A percentile compares a stretch with the other conserved stretches of the same genome.
Conservation (phyloP, 30 jellyfish, hydroid and myxozoan genomes). For the Hydra vulgaris region DNA sequence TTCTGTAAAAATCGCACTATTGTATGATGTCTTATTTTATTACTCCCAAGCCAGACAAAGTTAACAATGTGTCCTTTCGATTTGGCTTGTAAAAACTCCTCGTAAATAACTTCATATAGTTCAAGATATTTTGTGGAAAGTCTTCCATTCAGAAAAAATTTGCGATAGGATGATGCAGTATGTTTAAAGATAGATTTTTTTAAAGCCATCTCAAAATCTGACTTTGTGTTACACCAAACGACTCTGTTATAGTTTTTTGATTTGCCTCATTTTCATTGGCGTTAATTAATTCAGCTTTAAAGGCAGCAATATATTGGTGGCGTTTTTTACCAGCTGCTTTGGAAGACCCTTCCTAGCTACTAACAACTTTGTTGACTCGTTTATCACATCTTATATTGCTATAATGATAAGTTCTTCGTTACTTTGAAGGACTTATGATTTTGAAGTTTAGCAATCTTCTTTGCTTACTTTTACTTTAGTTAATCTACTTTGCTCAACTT, state of each 20-base stretch:
- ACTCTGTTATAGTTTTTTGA: not conserved
- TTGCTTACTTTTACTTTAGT: too few relatives aligned
- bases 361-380: constrained; percentile 12
- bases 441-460: too few relatives aligned
- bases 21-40: constrained; percentile 26
- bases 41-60: constrained; percentile 52
- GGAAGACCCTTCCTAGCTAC: constrained; percentile 1
- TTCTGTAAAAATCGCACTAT: constrained; percentile 26
- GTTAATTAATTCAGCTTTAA: constrained; percentile 17
- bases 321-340: constrained; percentile 14
- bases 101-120: constrained; percentile 18
- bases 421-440: too few relatives aligned
- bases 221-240: constrained; percentile 21
- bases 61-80: constrained; percentile 43
- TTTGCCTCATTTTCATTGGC: constrained; percentile 15
- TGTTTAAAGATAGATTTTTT: constrained; percentile 21
- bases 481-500: too few relatives aligned
- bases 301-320: constrained; percentile 1
- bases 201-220: constrained; percentile 13
- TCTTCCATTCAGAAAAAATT: constrained; percentile 18
- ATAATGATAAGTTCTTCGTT: too few relatives aligned
- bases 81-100: constrained; percentile 18
- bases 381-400: too few relatives aligned
- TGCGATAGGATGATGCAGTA: constrained; percentile 28
- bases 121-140: constrained; percentile 27